phyloP scores from a whole-genome alignment of 2,888 invertebrate genomes.

The Hydriomena furcata region DNA sequence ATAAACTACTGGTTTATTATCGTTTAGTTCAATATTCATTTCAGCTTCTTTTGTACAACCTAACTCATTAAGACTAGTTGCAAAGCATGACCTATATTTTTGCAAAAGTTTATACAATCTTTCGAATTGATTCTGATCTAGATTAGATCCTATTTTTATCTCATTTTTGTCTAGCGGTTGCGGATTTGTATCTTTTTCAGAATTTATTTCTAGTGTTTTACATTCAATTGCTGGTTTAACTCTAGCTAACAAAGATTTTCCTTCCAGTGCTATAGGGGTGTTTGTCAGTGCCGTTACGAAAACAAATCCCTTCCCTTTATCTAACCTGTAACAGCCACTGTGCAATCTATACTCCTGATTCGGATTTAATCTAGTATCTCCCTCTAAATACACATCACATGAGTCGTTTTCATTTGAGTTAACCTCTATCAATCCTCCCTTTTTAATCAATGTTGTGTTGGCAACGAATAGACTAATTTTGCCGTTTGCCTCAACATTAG shows the following conservation, averaged over 20 bases:
- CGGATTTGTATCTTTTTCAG: background rate
- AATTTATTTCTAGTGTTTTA: background rate
- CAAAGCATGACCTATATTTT: slow-evolving; percentile 1
- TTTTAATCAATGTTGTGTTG: background rate
- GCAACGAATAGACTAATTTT: background rate
- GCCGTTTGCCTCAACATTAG: background rate
- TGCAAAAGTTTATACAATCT: background rate
- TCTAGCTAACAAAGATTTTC: background rate
- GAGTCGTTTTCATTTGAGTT: background rate
- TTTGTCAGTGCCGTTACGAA: background rate
- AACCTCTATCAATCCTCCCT: background rate
- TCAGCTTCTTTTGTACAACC: slow-evolving; percentile 1
- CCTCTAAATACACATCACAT: background rate
- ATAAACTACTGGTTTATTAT: slow-evolving; percentile 10
- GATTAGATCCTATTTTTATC: background rate
- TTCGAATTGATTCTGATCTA: background rate
- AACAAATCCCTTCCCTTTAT: background rate
- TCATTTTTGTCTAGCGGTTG: background rate
- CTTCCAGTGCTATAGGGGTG: background rate
- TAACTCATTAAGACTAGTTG: background rate
- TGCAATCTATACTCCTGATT: background rate
- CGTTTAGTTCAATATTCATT: slow-evolving; percentile 8
- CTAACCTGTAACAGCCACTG: background rate
- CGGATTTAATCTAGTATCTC: background rate
- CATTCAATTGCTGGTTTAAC: background rate